A percentile compares a stretch with the other conserved stretches of the same genome.
These are phyloP conservation scores for Agrilus cyanescens DNA, from an alignment of 2,888 invertebrate genomes.

Conservation along the genomic window DNA sequence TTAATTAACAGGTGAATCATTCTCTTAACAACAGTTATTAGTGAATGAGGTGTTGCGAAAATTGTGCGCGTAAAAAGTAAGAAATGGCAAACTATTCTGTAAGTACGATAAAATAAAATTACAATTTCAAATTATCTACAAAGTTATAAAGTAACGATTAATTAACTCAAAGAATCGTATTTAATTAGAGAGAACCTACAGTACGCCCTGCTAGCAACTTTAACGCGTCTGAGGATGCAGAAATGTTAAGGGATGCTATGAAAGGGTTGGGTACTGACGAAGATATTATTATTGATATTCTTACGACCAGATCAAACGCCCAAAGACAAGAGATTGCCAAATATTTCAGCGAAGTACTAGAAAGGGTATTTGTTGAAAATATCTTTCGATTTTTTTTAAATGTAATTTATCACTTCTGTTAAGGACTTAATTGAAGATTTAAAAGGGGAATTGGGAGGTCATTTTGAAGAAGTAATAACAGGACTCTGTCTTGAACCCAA, in stretches of 20 bases:
- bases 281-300: constrained; percentile 59
- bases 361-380: constrained; percentile 10
- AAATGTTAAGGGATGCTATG: constrained; percentile 56
- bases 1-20: too few relatives aligned
- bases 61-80: too few relatives aligned
- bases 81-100: too few relatives aligned
- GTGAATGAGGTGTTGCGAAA: too few relatives aligned
- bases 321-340: constrained; percentile 61
- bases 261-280: constrained; percentile 70
- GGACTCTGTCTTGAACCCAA: neutral
- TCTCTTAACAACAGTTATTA: too few relatives aligned
- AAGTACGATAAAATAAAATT: too few relatives aligned
- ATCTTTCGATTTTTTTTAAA: too few relatives aligned
- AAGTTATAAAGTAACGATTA: too few relatives aligned
- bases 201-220: constrained; percentile 47
- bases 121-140: too few relatives aligned
- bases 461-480: neutral
- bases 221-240: constrained; percentile 53
- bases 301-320: constrained; percentile 53
- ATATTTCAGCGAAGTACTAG: constrained; percentile 36
- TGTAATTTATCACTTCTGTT: too few relatives aligned
- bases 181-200: constrained; percentile 37
- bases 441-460: neutral
- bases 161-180: too few relatives aligned
- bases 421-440: neutral